Evolutionary conservation across 1,140 invertebrate species (phyloP).

Genomic region (Brachionus plicatilis): DNA sequence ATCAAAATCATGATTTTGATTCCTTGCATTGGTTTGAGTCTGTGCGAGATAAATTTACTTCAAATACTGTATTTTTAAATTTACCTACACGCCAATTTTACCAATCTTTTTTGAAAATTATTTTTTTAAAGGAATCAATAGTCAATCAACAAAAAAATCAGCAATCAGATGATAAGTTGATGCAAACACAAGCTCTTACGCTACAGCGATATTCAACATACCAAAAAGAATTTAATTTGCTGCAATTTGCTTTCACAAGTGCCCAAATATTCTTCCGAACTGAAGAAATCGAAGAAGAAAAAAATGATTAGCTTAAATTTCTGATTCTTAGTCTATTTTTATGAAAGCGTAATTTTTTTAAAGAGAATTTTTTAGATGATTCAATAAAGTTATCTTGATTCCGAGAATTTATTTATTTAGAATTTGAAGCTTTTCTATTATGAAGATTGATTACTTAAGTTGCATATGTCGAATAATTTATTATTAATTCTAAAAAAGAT

Average conservation of each 20-base stretch:
- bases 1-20: slow-evolving; percentile 73
- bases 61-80: slow-evolving; percentile 51
- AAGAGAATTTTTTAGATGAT: not conserved
- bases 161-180: slow-evolving; percentile 71
- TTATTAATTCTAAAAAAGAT: too few relatives aligned
- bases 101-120: not conserved
- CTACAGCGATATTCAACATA: slow-evolving; percentile 74
- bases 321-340: slow-evolving; percentile 44
- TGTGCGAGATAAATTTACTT: slow-evolving; percentile 67
- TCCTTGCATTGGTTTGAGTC: slow-evolving; percentile 92
- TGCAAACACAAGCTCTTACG: slow-evolving; percentile 85
- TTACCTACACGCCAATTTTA: too few relatives aligned
- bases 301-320: not conserved
- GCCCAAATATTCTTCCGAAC: slow-evolving; percentile 80
- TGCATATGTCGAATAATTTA: too few relatives aligned
- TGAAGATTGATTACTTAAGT: too few relatives aligned
- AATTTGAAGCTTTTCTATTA: too few relatives aligned
- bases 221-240: slow-evolving; percentile 75
- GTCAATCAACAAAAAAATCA: slow-evolving; percentile 44
- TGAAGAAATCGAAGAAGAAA: slow-evolving; percentile 42
- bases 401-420: not conserved
- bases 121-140: slow-evolving; percentile 44
- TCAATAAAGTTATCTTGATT: not conserved
- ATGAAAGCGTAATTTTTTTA: slow-evolving; percentile 36
- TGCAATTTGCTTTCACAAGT: slow-evolving; percentile 85